Evolutionary conservation across 2,888 invertebrate species (phyloP), one percentile per base, ranked within the genome.

Genomic region (Fragum sueziense): DNA sequence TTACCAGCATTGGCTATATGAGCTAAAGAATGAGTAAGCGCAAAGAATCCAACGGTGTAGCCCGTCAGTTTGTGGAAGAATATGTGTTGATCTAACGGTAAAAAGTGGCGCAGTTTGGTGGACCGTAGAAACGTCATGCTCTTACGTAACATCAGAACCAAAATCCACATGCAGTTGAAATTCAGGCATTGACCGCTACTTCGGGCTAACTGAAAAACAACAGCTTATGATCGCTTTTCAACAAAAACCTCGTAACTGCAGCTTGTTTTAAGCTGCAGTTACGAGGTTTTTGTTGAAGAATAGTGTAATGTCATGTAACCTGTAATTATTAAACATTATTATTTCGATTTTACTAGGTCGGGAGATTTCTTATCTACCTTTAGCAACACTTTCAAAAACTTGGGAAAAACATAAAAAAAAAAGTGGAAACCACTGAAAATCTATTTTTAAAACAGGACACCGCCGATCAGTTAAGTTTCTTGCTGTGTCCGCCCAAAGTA

Each of bases 31-130:
- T 98, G 98, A 0, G 97, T 89, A 1, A 96, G 87, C 89, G 97
- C 96, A 91, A 95, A 96, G 0, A 95, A 91, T 17, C 96, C 95
- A 67, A 98, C 96, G 69, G 97, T 92, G 72, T 96, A 95, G 1
- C 98, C 98, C 0, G 97, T 96, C 79, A 98, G 93, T 93, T 98
- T 98, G 94, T 99, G 98, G 85, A 98, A 95, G 93, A 97, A 97
- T 85, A 98, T 97, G 92, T 97, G 97, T 88, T 98, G 96, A 93
- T 98, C 98, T 65, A 98, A 94, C 0, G 98, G 98, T 65, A 98
- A 94, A 82, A 96, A 94, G 0, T 95, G 94, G 77, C 96, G 96
- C 73, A 96, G 95, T 0, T 97, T 97, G 61, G 96, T 95, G 0
- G 96, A 96, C 41, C 98, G 94, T 34, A 98, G 94, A 91, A 96